These are phyloP conservation scores for Stigmatopora argus DNA, from an alignment of 2,113 vertebrate genomes.

Conservation along the genomic window DNA sequence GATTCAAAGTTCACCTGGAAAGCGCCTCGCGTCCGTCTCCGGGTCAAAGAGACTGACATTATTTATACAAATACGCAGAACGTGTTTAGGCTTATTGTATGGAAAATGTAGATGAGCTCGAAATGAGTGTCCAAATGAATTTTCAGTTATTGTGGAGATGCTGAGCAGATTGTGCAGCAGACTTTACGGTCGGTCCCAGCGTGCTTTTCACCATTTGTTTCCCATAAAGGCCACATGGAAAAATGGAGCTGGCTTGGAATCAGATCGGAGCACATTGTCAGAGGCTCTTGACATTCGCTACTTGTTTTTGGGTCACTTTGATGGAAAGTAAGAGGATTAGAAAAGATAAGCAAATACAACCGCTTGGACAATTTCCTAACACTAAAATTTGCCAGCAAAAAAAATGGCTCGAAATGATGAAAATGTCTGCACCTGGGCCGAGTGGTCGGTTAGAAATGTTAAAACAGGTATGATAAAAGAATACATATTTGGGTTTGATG, in stretches of 20 bases:
- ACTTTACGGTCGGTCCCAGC: slow-evolving; percentile 73
- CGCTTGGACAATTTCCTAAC: slow-evolving; percentile 2
- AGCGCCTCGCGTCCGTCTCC: background rate
- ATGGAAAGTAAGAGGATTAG: slow-evolving; percentile 34
- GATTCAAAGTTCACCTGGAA: slow-evolving; percentile 20
- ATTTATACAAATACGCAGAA: background rate
- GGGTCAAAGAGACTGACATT: background rate
- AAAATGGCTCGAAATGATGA: slow-evolving; percentile 7
- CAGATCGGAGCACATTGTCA: slow-evolving; percentile 66
- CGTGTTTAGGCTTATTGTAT: background rate
- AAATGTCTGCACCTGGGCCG: slow-evolving; percentile 10
- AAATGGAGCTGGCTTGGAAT: slow-evolving; percentile 74
- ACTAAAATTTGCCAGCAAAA: background rate
- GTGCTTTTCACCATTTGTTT: slow-evolving; percentile 83
- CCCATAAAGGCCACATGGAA: slow-evolving; percentile 89
- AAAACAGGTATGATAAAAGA: background rate
- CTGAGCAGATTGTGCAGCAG: slow-evolving; percentile 60
- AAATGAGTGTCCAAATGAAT: background rate
- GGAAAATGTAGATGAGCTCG: background rate
- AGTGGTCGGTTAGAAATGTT: slow-evolving; percentile 13
- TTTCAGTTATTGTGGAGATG: slow-evolving; percentile 46
- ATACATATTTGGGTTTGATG: slow-evolving; percentile 31
- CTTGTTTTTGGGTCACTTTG: slow-evolving; percentile 63
- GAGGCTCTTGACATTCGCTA: slow-evolving; percentile 65
- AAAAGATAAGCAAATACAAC: slow-evolving; percentile 5